Evolutionary conservation across 1,140 invertebrate species (phyloP), one percentile per base, ranked within the genome.

Genomic region (Drosophila lini): DNA sequence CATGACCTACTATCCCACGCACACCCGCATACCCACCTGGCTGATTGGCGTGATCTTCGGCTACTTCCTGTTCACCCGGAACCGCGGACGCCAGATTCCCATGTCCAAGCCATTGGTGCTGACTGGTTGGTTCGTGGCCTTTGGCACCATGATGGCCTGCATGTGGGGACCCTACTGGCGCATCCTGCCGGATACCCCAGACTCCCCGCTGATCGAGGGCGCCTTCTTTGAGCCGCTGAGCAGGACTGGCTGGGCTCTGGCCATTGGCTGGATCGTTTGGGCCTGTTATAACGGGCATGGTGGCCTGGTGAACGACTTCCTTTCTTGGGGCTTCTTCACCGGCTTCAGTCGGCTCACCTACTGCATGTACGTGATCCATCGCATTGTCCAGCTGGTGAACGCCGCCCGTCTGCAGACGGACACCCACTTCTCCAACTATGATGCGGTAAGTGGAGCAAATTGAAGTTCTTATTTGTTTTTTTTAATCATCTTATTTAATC

Each of bases 201-300:
- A 94, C 5, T 91, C 94, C 1, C 94, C 95, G 1, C 94, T 95
- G 62, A 94, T 93, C 69, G 95, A 95, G 74, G 94, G 95, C 1
- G 95, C 95, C 1, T 84, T 95, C 1, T 96, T 95, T 81, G 94
- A 95, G 38, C 94, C 95, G 0, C 74, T 96, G 1, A 95, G 96
- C 85, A 94, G 95, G 74, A 93, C 94, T 4, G 93, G 94, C 0
- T 96, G 95, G 95, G 94, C 94, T 45, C 89, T 95, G 15, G 93
- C 94, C 3, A 95, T 95, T 48, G 94, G 95, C 0, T 96, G 96
- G 96, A 93, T 96, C 40, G 93, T 96, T 6, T 93, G 96, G 70
- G 95, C 95, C 1, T 96, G 96, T 78, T 94, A 95, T 58, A 96
- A 95, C 59, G 94, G 95, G 11, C 95, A 96, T 85, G 95, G 95